Evolutionary conservation across 2,888 invertebrate genomes (phyloP), one percentile per base, ranked within the genome.

Genomic region (Protonemura montana): DNA sequence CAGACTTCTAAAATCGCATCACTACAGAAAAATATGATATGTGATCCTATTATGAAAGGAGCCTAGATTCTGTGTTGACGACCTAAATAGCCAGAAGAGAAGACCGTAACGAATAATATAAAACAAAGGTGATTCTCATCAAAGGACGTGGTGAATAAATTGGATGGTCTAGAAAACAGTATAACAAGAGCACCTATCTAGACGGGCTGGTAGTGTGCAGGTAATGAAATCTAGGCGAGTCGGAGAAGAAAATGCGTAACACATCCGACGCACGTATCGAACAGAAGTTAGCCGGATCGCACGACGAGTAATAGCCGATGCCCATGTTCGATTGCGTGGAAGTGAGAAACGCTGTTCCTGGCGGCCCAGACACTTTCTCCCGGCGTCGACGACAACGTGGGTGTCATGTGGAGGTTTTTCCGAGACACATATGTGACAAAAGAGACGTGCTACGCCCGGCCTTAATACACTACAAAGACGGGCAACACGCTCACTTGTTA

Each of bases 51-150:
- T 59, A 59, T 59, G 27, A 78, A 26, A 26, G n/a, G 41, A 83
- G 82, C 26, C 82, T 83, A 83, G 82, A 30, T 83, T 83, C 82
- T 30, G 81, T 30, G 30, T 81, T 6, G 30, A 41, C 82, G 82
- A 83, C 82, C 82, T 83, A 83, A 83, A 83, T 83, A 83, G 26
- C 21, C 26, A 83, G 35, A 5, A 83, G 82, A 30, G 29, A 83
- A 78, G 78, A 78, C 78, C 78, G 78, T 78, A 78, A 78, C 78
- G 78, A 78, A 78, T 13, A 78, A 78, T 78, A 78, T 78, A n/a
- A 78, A 78, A 78, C 78, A 78, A 78, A 78, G 78, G 78, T 78
- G 59, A 78, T 78, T 78, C 78, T 78, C 78, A 78, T 78, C 78
- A 78, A 26, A 21, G 16, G 78, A 78, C 78, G 59, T 59, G 59